These are phyloP conservation scores for Poeciliopsis gracilis DNA, from an alignment of 2,797 vertebrate species.

Conservation along the genomic window DNA sequence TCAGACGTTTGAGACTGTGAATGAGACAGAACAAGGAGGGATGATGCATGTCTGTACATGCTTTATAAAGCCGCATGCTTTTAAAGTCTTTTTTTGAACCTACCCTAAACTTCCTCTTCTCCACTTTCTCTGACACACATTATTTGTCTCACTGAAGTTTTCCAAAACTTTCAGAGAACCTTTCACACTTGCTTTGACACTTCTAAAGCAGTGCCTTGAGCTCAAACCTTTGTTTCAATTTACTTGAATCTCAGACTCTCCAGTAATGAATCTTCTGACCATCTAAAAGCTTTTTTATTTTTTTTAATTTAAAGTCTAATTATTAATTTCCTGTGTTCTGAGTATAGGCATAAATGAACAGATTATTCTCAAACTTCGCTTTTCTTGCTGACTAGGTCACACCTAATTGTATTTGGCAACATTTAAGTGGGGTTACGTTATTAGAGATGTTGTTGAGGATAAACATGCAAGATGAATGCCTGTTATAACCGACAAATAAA, in stretches of 20 bases:
- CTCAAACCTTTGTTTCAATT: constrained; percentile 24
- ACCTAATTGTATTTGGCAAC: constrained; percentile 30
- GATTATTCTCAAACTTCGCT: constrained; percentile 39
- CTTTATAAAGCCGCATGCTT: constrained; percentile 20
- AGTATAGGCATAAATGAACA: constrained; percentile 40
- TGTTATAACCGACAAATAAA: not conserved
- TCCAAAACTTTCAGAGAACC: constrained; percentile 11
- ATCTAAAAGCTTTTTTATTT: constrained; percentile 16
- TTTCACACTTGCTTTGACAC: constrained; percentile 19
- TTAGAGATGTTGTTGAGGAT: constrained; percentile 9
- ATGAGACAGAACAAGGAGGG: constrained; percentile 38
- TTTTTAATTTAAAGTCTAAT: constrained; percentile 34
- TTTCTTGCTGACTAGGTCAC: constrained; percentile 38
- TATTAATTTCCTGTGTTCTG: constrained; percentile 64
- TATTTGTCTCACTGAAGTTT: not conserved
- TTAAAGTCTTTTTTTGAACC: constrained; percentile 36
- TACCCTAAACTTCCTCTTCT: not conserved
- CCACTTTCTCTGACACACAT: constrained; percentile 2
- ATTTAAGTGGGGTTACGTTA: constrained; percentile 42
- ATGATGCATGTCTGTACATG: constrained; percentile 55
- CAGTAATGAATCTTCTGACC: constrained; percentile 21
- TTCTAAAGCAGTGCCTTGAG: constrained; percentile 18
- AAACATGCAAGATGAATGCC: not conserved
- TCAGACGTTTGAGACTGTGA: constrained; percentile 43
- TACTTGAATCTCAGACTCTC: constrained; percentile 31